Percentiles rank a stretch among this genome's conserved stretches.
These are phyloP conservation scores for Theodoxus fluviatilis DNA, from an alignment of 2,888 invertebrate species.

Conservation along the genomic window DNA sequence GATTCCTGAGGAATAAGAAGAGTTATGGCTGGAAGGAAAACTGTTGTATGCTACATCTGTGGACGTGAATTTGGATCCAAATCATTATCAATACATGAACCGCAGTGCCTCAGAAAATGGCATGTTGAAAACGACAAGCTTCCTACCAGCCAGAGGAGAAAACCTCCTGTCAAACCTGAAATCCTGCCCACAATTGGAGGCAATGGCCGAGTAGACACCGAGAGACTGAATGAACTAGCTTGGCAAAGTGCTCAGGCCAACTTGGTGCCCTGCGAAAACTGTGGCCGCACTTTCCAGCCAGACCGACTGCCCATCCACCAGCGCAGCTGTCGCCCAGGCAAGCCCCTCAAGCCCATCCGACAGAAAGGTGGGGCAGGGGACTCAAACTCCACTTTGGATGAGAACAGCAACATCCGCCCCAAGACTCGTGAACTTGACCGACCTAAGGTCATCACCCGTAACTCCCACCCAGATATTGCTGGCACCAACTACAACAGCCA, in stretches of 20 bases:
- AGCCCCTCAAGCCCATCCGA: conserved; percentile 34
- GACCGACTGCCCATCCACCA: conserved; percentile 74
- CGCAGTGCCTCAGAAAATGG: conserved; percentile 75
- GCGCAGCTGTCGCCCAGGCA: conserved; percentile 49
- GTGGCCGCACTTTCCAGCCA: conserved; percentile 75
- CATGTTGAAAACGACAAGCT: conserved; percentile 71
- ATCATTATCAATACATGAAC: conserved; percentile 74
- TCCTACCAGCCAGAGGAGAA: conserved; percentile 69
- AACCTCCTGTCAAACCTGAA: conserved; percentile 71
- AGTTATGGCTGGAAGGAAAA: conserved; percentile 41
- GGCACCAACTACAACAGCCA: too few relatives aligned
- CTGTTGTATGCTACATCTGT: conserved; percentile 72
- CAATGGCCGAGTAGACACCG: conserved; percentile 34
- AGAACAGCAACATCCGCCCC: conserved; percentile 39
- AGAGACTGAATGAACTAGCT: conserved; percentile 67
- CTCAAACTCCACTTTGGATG: conserved; percentile 25
- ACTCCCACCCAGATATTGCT: conserved; percentile 39
- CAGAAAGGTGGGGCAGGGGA: conserved; percentile 19
- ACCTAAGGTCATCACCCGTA: conserved; percentile 58
- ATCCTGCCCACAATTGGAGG: conserved; percentile 54
- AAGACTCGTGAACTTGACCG: conserved; percentile 49
- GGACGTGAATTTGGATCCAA: conserved; percentile 73
- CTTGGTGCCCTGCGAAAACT: conserved; percentile 73
- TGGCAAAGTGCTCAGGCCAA: conserved; percentile 71
- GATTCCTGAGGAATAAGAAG: too few relatives aligned